Conservation (phyloP, 2,888 invertebrate species). For the Drosophila multiciliata region DNA sequence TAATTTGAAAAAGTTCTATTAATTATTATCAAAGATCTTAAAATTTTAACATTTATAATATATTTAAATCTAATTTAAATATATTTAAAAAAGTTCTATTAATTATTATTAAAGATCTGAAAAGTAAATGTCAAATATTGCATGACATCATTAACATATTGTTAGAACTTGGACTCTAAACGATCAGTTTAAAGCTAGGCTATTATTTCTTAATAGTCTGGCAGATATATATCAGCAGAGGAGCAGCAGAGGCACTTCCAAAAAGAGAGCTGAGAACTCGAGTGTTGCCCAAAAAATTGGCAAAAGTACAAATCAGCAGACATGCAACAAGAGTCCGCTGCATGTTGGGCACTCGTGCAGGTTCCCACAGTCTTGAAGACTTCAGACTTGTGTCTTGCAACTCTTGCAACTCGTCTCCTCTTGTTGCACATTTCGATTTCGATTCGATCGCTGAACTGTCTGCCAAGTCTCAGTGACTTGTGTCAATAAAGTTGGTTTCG, state of each 20-base stretch:
- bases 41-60: too few species aligned
- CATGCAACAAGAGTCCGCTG: conserved; percentile 32
- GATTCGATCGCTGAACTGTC: conserved; percentile 52
- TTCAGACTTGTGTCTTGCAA: conserved; percentile 1
- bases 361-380: conserved; percentile 64
- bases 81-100: not conserved
- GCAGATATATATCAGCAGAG: conserved; percentile 19
- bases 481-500: conserved; percentile 68
- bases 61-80: too few species aligned
- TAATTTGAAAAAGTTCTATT: not conserved
- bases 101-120: not conserved
- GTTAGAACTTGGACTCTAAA: conserved; percentile 11
- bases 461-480: conserved; percentile 53
- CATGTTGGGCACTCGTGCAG: conserved; percentile 34
- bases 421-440: conserved; percentile 41
- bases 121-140: conserved; percentile 7
- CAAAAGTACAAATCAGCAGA: conserved; percentile 47
- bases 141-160: conserved; percentile 31
- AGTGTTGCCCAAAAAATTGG: conserved; percentile 36
- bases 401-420: conserved; percentile 16
- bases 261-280: conserved; percentile 33
- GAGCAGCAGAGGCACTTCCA: conserved; percentile 17
- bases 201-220: conserved; percentile 19
- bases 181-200: conserved; percentile 8
- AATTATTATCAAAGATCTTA: too few species aligned